A percentile compares a stretch with the other conserved stretches of the same genome.
Evolutionary conservation across 2,888 invertebrate species (phyloP).

Genomic region (Panzeria rudis): DNA sequence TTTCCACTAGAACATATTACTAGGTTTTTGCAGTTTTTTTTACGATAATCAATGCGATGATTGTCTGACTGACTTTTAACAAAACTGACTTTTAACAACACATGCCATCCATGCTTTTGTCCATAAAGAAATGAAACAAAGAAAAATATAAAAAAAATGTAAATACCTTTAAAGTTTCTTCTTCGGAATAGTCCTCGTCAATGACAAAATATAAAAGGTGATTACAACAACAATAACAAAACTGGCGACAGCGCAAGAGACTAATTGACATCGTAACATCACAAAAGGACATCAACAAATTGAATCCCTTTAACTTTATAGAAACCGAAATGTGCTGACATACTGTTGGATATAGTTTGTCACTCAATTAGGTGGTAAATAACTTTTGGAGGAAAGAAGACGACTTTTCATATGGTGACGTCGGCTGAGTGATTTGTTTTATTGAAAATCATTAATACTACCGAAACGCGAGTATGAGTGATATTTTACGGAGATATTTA

Average conservation of each 20-base stretch:
- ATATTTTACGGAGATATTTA: background rate
- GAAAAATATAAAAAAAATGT: slow-evolving; percentile 35
- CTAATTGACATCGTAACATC: slow-evolving; percentile 63
- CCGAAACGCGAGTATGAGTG: background rate
- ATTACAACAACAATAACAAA: background rate
- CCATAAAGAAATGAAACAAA: slow-evolving; percentile 43
- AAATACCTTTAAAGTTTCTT: slow-evolving; percentile 58
- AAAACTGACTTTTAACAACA: slow-evolving; percentile 35
- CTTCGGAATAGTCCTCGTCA: slow-evolving; percentile 22
- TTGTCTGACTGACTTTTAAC: slow-evolving; percentile 48
- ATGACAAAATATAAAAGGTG: slow-evolving; percentile 37
- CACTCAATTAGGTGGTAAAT: background rate
- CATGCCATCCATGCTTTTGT: background rate
- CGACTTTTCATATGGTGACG: no score
- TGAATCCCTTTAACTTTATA: slow-evolving; percentile 29
- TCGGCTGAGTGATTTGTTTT: background rate
- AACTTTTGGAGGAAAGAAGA: background rate
- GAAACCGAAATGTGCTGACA: slow-evolving; percentile 14
- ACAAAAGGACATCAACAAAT: slow-evolving; percentile 60
- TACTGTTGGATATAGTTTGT: slow-evolving; percentile 14
- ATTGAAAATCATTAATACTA: background rate
- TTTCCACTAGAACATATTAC: background rate
- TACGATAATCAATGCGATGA: slow-evolving; percentile 53
- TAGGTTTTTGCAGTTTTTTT: background rate
- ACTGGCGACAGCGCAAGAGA: slow-evolving; percentile 12